phyloP scores from a whole-genome alignment of 2,797 vertebrate genomes.

The Antrozous pallidus region DNA sequence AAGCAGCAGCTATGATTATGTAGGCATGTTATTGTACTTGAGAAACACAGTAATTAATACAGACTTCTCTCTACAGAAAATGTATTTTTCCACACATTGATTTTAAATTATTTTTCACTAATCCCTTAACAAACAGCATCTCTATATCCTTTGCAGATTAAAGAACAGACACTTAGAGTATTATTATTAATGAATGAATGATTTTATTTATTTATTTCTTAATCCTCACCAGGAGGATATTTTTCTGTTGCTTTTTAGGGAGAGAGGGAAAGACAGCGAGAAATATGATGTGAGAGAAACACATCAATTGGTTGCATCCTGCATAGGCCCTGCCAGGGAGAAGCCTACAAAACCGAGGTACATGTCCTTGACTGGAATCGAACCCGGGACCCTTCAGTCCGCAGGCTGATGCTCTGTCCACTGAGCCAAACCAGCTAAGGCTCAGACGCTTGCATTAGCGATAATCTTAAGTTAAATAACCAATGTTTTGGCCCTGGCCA shows the following conservation, averaged over 20 bases:
- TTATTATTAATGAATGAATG: background rate
- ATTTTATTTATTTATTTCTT: too few species aligned
- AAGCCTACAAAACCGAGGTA: too few species aligned
- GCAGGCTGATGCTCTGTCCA: too few species aligned
- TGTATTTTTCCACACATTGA: background rate
- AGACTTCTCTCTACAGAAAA: background rate
- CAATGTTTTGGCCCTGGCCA: background rate
- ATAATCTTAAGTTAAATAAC: slow-evolving; percentile 24
- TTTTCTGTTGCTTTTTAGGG: too few species aligned
- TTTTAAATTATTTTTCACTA: background rate
- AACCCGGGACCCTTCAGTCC: too few species aligned
- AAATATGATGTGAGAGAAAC: too few species aligned
- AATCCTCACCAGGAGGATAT: too few species aligned
- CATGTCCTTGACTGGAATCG: too few species aligned
- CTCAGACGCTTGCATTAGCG: background rate
- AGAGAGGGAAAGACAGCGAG: too few species aligned
- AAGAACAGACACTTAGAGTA: background rate
- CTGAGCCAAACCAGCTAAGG: too few species aligned
- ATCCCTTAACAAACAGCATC: background rate
- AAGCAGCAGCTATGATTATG: background rate
- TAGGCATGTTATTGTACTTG: background rate
- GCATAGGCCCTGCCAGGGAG: too few species aligned
- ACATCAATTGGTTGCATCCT: too few species aligned
- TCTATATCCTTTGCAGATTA: background rate
- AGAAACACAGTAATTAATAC: background rate